Evolutionary conservation across 2,113 vertebrate genomes (phyloP).

Genomic region (Nerophis lumbriciformis): DNA sequence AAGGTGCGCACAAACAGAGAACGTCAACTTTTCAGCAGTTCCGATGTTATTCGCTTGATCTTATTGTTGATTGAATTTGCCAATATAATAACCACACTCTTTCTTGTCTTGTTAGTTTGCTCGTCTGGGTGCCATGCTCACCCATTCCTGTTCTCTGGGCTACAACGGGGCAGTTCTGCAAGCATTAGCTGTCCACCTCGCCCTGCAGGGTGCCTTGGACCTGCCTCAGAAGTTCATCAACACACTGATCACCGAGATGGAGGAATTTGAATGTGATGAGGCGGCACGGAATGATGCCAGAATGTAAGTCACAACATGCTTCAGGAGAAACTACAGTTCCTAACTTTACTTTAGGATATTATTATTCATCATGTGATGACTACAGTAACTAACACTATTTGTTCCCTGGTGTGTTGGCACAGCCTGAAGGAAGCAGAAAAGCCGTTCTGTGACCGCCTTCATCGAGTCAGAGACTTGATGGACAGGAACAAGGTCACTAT

Average conservation of each 20-base stretch:
- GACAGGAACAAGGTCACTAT: conserved; percentile 80
- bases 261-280: conserved; percentile 82
- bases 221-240: conserved; percentile 80
- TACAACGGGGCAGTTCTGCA: conserved; percentile 95
- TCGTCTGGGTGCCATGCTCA: conserved; percentile 83
- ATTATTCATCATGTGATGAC: background rate
- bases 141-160: conserved; percentile 91
- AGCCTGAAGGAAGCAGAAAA: conserved; percentile 90
- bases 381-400: background rate
- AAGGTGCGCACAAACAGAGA: conserved; percentile 63
- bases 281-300: conserved; percentile 81
- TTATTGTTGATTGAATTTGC: too few species aligned
- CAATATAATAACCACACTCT: background rate
- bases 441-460: conserved; percentile 86
- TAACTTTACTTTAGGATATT: too few species aligned
- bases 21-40: background rate
- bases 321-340: background rate
- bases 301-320: conserved; percentile 70
- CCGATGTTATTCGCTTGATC: too few species aligned
- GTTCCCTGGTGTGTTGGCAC: conserved; percentile 20
- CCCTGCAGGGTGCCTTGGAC: conserved; percentile 80
- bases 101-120: conserved; percentile 73
- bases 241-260: conserved; percentile 89
- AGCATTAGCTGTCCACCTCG: conserved; percentile 89
- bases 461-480: conserved; percentile 88